phyloP scores from a whole-genome alignment of 2,113 vertebrate species.

The Cynocephalus volans region DNA sequence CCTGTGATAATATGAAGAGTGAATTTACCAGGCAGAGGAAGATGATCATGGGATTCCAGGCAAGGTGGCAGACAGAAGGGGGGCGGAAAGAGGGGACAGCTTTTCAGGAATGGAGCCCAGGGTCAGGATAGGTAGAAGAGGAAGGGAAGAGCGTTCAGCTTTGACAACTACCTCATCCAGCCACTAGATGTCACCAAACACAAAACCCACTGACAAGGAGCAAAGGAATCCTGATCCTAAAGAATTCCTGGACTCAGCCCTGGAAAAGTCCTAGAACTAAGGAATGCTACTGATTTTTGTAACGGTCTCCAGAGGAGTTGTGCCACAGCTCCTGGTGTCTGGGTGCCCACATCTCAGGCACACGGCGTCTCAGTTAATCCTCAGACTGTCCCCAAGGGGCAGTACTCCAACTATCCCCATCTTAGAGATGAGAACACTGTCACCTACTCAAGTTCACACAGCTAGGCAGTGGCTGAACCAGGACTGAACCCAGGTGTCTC shows the following conservation, averaged over 20 bases:
- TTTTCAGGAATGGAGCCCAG: neutral
- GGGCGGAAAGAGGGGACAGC: neutral
- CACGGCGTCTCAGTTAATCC: neutral
- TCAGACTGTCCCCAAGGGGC: neutral
- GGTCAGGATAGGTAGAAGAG: rapidly evolving
- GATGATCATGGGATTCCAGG: neutral
- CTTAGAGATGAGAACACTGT: neutral
- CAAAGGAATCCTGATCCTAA: neutral
- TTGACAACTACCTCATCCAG: neutral
- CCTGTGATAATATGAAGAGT: neutral
- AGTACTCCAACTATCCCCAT: neutral
- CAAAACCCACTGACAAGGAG: neutral
- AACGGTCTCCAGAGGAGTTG: neutral
- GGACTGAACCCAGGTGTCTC: neutral
- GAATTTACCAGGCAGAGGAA: neutral
- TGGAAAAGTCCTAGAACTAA: neutral
- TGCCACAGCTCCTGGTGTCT: neutral
- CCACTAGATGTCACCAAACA: constrained; percentile 77
- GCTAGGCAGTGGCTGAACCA: neutral
- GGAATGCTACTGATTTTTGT: neutral
- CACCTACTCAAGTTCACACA: neutral
- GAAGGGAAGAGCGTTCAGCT: neutral
- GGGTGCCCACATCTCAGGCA: neutral
- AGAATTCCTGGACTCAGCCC: neutral
- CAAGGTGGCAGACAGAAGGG: neutral